Evolutionary conservation across 2,797 vertebrate species (phyloP).

Genomic region (Telmatherina bonti): DNA sequence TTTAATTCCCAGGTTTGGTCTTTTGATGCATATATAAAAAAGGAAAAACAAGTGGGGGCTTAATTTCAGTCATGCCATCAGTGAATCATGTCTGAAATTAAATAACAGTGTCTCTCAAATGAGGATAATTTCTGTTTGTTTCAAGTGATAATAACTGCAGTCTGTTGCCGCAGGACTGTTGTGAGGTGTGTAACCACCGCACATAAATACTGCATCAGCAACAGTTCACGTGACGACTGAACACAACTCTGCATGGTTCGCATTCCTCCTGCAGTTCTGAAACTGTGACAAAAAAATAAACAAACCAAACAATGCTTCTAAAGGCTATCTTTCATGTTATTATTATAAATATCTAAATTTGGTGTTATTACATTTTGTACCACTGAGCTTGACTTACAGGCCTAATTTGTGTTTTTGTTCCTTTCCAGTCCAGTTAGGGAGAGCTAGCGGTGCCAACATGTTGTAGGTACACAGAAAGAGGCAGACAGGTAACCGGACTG

Average conservation of each 20-base stretch:
- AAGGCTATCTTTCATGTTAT: background rate
- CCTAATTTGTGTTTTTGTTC: constrained; percentile 50
- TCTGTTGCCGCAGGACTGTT: constrained; percentile 41
- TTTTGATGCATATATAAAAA: background rate
- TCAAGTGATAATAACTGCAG: constrained; percentile 52
- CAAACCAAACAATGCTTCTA: background rate
- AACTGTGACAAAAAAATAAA: rapidly evolving
- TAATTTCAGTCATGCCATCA: constrained; percentile 38
- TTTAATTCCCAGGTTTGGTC: background rate
- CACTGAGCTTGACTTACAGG: background rate
- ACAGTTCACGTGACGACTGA: constrained; percentile 16
- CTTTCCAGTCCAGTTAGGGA: constrained; percentile 67
- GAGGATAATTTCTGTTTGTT: constrained; percentile 62
- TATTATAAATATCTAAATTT: background rate
- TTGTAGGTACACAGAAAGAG: constrained; percentile 77
- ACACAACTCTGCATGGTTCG: constrained; percentile 1
- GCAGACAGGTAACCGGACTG: constrained; percentile 84
- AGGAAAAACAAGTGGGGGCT: constrained; percentile 13
- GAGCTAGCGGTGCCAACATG: constrained; percentile 70
- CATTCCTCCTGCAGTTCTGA: constrained; percentile 2
- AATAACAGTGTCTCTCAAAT: constrained; percentile 54
- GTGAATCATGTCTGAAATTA: constrained; percentile 67
- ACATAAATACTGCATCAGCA: constrained; percentile 26
- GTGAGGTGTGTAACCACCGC: constrained; percentile 14
- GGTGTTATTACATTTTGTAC: background rate